Conservation (phyloP, 2,888 invertebrate genomes). For the Drosophila cyrtoloma region DNA sequence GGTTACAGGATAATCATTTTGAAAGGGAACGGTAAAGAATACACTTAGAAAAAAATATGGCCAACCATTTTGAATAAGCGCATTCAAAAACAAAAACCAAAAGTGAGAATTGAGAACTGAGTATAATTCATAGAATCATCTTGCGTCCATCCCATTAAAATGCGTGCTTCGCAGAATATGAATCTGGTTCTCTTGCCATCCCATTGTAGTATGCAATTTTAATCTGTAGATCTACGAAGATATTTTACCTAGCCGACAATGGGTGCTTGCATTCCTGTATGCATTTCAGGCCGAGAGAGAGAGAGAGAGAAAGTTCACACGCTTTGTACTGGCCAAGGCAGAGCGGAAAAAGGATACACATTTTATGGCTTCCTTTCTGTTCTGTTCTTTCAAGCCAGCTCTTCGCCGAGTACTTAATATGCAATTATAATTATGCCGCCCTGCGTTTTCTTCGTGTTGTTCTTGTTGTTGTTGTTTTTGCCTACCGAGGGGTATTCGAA, state of each 20-base stretch:
- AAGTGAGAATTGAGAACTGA: not conserved
- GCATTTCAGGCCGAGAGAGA: slow-evolving; percentile 40
- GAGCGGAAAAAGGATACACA: slow-evolving; percentile 65
- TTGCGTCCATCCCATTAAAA: not conserved
- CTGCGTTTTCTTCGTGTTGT: slow-evolving; percentile 45
- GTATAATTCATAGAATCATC: not conserved
- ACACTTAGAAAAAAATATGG: not conserved
- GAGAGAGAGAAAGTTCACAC: slow-evolving; percentile 57
- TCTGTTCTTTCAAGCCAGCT: slow-evolving; percentile 22
- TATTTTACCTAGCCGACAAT: not conserved
- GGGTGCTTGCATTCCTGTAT: slow-evolving; percentile 30
- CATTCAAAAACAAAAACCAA: not conserved
- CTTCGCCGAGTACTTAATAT: slow-evolving; percentile 68
- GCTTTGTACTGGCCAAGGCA: slow-evolving; percentile 41
- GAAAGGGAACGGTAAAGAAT: not conserved
- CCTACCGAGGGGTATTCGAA: slow-evolving; percentile 27
- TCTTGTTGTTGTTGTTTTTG: not conserved
- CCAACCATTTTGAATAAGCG: not conserved
- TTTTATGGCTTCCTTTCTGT: slow-evolving; percentile 68
- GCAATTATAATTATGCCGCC: slow-evolving; percentile 81
- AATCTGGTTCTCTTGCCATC: not conserved
- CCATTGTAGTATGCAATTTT: not conserved
- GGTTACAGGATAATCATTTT: not conserved
- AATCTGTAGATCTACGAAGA: not conserved
- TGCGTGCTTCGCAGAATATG: not conserved